These are phyloP conservation scores for Lacanobia wlatinum DNA, from an alignment of 2,888 invertebrate genomes.

Conservation along the genomic window DNA sequence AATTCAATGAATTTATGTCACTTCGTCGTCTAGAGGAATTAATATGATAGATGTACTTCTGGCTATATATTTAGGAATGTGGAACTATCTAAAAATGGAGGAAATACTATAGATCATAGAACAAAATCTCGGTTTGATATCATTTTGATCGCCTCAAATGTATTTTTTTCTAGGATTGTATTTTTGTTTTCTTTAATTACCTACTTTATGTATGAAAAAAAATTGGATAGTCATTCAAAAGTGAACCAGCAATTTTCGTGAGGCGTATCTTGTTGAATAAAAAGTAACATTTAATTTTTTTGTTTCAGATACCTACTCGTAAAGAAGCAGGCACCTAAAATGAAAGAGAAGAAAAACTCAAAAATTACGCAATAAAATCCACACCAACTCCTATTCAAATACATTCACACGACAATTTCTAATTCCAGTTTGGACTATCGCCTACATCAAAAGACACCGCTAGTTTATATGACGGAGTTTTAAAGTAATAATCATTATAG, in stretches of 20 bases:
- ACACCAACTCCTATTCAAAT: constrained; percentile 14
- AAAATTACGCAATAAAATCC: constrained; percentile 18
- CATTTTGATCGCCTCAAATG: too few species aligned
- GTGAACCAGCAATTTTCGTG: too few species aligned
- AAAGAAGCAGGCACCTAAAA: neutral
- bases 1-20: constrained; percentile 42
- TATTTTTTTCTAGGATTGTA: too few species aligned
- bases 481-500: constrained; percentile 64
- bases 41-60: constrained; percentile 5
- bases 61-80: too few species aligned
- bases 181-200: too few species aligned
- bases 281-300: too few species aligned
- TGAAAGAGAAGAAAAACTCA: neutral
- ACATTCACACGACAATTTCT: constrained; percentile 51
- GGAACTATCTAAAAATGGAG: too few species aligned
- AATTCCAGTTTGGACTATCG: constrained; percentile 50
- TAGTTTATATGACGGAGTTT: constrained; percentile 54
- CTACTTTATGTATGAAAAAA: too few species aligned
- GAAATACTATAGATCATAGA: too few species aligned
- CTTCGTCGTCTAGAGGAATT: neutral
- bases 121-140: too few species aligned
- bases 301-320: neutral
- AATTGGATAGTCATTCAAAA: too few species aligned
- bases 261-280: too few species aligned
- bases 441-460: constrained; percentile 54